phyloP scores from a whole-genome alignment of 2,888 invertebrate species.

The Drosophila kambysellisi region DNA sequence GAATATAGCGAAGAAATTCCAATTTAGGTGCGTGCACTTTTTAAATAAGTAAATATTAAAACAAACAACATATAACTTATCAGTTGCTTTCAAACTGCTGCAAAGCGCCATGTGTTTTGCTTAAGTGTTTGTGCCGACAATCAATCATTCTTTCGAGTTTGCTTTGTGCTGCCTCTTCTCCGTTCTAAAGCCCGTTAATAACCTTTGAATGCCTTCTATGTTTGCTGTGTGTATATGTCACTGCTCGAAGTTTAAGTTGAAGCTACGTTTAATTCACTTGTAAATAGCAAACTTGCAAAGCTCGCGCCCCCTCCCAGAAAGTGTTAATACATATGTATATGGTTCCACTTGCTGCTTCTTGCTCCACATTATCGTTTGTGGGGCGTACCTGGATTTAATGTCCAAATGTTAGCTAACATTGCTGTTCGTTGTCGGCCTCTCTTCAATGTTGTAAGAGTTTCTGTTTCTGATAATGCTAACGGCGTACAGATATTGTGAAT shows the following conservation, averaged over 20 bases:
- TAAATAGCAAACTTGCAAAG: conserved; percentile 35
- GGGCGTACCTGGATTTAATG: conserved; percentile 19
- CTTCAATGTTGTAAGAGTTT: background rate
- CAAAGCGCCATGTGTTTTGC: conserved; percentile 38
- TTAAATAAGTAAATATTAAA: conserved; percentile 1
- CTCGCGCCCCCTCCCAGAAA: conserved; percentile 1
- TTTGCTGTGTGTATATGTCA: conserved; percentile 3
- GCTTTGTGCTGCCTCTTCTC: conserved; percentile 33
- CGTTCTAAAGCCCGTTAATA: conserved; percentile 55
- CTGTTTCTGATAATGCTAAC: conserved; percentile 43
- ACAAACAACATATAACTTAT: conserved; percentile 20
- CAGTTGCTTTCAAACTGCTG: conserved; percentile 47
- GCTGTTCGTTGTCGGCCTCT: background rate
- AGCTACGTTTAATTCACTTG: conserved; percentile 44
- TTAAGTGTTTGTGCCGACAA: conserved; percentile 35
- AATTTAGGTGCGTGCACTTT: conserved; percentile 66
- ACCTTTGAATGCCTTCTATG: conserved; percentile 58
- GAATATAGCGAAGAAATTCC: conserved; percentile 62
- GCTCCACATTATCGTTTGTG: conserved; percentile 26
- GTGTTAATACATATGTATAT: background rate
- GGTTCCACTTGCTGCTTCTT: conserved; percentile 4
- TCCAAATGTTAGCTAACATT: conserved; percentile 35
- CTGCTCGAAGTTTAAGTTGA: conserved; percentile 13
- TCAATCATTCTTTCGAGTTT: conserved; percentile 60
- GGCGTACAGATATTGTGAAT: conserved; percentile 5